A percentile compares a stretch with the other conserved stretches of the same genome.
Conservation (phyloP, 2,888 invertebrate genomes). For the Phytoseiulus persimilis region DNA sequence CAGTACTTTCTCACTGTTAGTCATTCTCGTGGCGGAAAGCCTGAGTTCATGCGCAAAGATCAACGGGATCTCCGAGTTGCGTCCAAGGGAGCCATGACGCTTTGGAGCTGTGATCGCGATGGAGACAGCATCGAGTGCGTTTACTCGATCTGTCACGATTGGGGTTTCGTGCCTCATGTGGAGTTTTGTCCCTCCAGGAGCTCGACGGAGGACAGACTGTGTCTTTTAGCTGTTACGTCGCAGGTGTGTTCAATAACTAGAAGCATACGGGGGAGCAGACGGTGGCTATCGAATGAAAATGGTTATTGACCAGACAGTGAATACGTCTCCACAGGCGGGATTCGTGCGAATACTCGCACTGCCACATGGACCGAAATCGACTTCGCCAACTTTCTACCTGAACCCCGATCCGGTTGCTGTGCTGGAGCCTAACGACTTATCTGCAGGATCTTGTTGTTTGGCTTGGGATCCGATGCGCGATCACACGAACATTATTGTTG, state of each 20-base stretch:
- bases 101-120: background rate
- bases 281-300: too few relatives aligned
- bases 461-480: slow-evolving; percentile 28
- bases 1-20: slow-evolving; percentile 8
- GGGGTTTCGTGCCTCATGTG: slow-evolving; percentile 17
- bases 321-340: background rate
- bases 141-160: slow-evolving; percentile 32
- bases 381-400: background rate
- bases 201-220: background rate
- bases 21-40: background rate
- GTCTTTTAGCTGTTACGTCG: slow-evolving; percentile 10
- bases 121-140: background rate
- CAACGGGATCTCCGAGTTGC: too few relatives aligned
- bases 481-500: background rate
- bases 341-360: slow-evolving; percentile 14
- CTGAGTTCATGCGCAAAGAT: background rate
- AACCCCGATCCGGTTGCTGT: slow-evolving; percentile 19
- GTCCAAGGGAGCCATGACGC: background rate
- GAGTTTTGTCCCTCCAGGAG: slow-evolving; percentile 31
- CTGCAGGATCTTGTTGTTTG: background rate
- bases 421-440: slow-evolving; percentile 10
- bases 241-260: background rate
- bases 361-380: background rate
- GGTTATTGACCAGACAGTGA: too few relatives aligned
- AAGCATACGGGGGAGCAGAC: too few relatives aligned